These are phyloP conservation scores for Agapornis roseicollis DNA, from an alignment of 2,113 vertebrate genomes.

Conservation along the genomic window DNA sequence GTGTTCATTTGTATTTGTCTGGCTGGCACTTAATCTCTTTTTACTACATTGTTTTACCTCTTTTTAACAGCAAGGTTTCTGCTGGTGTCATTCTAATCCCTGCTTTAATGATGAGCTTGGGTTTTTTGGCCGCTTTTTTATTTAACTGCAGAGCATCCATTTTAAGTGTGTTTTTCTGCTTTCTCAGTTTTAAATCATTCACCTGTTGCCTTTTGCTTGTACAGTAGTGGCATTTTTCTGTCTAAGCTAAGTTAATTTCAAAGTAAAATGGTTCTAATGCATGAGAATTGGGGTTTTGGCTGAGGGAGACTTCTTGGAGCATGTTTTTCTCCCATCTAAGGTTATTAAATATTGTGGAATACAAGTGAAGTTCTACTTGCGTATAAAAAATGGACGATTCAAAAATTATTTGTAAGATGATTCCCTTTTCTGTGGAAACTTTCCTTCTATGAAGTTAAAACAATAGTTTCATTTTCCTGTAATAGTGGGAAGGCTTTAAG, in stretches of 20 bases:
- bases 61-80: constrained; percentile 49
- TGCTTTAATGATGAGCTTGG: constrained; percentile 14
- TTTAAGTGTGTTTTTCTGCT: background rate
- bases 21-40: constrained; percentile 77
- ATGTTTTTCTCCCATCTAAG: background rate
- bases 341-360: background rate
- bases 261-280: background rate
- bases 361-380: background rate
- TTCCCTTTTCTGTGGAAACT: background rate
- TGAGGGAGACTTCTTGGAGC: background rate
- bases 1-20: constrained; percentile 75
- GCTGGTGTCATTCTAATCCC: constrained; percentile 36
- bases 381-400: background rate
- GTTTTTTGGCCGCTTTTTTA: background rate
- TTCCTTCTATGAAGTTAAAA: background rate
- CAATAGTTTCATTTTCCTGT: background rate
- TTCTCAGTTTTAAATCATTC: constrained; percentile 9
- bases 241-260: background rate
- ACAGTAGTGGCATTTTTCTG: constrained; percentile 29
- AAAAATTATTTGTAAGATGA: background rate
- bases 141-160: background rate
- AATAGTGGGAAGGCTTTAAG: background rate
- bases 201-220: constrained; percentile 19
- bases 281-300: background rate
- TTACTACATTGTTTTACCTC: constrained; percentile 52